Evolutionary conservation across 35 echinoderm and acorn worm genomes (phyloP).

Genomic region (Diadema setosum): DNA sequence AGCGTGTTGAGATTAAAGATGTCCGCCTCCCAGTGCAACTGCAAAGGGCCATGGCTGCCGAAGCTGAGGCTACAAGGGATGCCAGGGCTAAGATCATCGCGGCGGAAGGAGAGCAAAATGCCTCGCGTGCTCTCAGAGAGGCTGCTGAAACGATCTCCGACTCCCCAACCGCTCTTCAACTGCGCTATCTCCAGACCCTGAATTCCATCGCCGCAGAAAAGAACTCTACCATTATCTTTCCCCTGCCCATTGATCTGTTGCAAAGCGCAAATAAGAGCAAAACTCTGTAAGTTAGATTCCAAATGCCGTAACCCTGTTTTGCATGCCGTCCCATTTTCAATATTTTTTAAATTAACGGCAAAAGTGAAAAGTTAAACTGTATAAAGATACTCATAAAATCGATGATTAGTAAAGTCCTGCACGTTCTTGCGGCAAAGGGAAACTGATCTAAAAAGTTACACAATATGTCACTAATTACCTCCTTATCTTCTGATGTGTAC

Average conservation of each 20-base stretch:
- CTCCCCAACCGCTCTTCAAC: conserved; percentile 63
- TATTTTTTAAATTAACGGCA: too few species aligned
- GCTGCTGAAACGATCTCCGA: conserved; percentile 64
- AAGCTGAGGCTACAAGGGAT: conserved; percentile 71
- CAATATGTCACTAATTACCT: too few species aligned
- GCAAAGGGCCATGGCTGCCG: conserved; percentile 75
- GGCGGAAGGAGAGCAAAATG: conserved; percentile 87
- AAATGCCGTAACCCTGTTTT: too few species aligned
- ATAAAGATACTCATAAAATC: too few species aligned
- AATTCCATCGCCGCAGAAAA: conserved; percentile 81
- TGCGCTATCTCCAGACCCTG: conserved; percentile 79
- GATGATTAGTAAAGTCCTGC: too few species aligned
- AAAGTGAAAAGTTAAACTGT: too few species aligned
- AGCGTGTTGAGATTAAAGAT: conserved; percentile 76
- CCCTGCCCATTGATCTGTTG: conserved; percentile 66
- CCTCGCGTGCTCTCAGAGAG: conserved; percentile 80
- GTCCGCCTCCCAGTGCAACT: conserved; percentile 62
- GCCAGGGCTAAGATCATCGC: conserved; percentile 86
- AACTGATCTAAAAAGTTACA: too few species aligned
- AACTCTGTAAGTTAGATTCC: too few species aligned
- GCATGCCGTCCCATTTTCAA: too few species aligned
- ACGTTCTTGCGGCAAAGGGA: too few species aligned
- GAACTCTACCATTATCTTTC: conserved; percentile 89
- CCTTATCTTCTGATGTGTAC: too few species aligned
- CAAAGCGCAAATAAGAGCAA: too few species aligned